Percentiles rank a stretch among this genome's conserved stretches.
phyloP scores from a whole-genome alignment of 2,888 invertebrate species.

The Argyresthia goedartella region DNA sequence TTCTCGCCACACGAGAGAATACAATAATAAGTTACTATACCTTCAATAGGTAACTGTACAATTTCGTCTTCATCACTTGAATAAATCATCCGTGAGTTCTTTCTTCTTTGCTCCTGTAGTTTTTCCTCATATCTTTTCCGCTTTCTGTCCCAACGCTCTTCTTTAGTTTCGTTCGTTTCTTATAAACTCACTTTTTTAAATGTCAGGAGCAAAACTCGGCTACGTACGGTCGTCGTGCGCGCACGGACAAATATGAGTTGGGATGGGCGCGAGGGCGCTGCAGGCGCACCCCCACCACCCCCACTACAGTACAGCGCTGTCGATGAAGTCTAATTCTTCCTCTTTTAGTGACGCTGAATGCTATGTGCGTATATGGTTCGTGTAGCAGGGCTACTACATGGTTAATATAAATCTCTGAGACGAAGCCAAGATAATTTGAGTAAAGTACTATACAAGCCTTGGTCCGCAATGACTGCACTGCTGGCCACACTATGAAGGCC shows the following conservation, averaged over 20 bases:
- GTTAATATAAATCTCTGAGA: too few relatives aligned
- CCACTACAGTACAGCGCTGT: too few relatives aligned
- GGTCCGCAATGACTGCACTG: too few relatives aligned
- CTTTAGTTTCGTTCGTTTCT: not conserved
- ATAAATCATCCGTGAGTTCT: not conserved
- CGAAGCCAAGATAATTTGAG: too few relatives aligned
- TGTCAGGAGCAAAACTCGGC: not conserved
- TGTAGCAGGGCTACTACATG: too few relatives aligned
- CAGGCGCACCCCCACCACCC: not conserved
- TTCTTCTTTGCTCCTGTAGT: not conserved
- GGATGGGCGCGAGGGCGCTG: not conserved
- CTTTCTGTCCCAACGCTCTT: slow-evolving; percentile 1
- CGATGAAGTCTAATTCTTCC: too few relatives aligned
- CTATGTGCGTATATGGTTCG: too few relatives aligned
- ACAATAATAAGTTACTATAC: not conserved
- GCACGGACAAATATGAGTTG: not conserved
- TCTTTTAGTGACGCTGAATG: too few relatives aligned
- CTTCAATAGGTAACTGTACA: not conserved
- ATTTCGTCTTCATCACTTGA: not conserved
- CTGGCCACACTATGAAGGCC: too few relatives aligned
- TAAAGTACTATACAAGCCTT: too few relatives aligned
- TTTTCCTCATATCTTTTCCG: not conserved
- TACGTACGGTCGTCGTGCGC: slow-evolving; percentile 2
- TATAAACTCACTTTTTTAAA: not conserved
- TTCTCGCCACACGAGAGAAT: not conserved